Evolutionary conservation across 2,888 invertebrate species (phyloP), one percentile per base, ranked within the genome.

Genomic region (Tenthredo amoena): DNA sequence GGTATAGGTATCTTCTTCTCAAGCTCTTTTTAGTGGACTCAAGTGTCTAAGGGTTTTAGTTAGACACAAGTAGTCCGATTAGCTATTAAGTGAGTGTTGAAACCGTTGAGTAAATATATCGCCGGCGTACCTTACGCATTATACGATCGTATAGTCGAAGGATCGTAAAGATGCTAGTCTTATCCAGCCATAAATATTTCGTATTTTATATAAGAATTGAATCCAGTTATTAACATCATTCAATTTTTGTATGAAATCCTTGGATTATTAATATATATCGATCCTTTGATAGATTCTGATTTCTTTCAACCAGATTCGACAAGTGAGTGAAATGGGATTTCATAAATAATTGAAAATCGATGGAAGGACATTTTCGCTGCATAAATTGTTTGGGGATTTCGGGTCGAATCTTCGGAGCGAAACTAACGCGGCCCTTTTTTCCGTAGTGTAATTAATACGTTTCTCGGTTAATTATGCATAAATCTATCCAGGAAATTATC

Each of bases 11-110:
- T 58, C n/a, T 58, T 58, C n/a, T 55, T 6, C n/a, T 43, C 21
- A 26, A 10, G 26, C 37, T 82, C 62, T 81, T 62, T 40, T 37
- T 40, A 58, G 37, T 81, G 62, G 81, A 81, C 81, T 40, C 37
- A 21, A 81, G 81, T 62, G 81, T 10, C 81, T 31, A 55, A 34
- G 43, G 82, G 47, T 43, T 74, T 47, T 26, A 10, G 58, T 68
- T 9, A 62, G 76, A 55, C 77, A 84, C 79, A 47, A 79, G 77
- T 79, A 62, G 55, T 43, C n/a, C 74, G 58, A 84, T 84, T 76
- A 76, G 40, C 76, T 50, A 47, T 85, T 68, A 65, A 85, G 68
- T 79, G 77, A 68, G 85, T 68, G 85, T 85, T 31, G 85, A 81
- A 79, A 68, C 40, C 26, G 47, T 81, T 47, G 58, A 62, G 62